Conservation (phyloP, 1,140 invertebrate genomes). For the Trichomalopsis sarcophagae region DNA sequence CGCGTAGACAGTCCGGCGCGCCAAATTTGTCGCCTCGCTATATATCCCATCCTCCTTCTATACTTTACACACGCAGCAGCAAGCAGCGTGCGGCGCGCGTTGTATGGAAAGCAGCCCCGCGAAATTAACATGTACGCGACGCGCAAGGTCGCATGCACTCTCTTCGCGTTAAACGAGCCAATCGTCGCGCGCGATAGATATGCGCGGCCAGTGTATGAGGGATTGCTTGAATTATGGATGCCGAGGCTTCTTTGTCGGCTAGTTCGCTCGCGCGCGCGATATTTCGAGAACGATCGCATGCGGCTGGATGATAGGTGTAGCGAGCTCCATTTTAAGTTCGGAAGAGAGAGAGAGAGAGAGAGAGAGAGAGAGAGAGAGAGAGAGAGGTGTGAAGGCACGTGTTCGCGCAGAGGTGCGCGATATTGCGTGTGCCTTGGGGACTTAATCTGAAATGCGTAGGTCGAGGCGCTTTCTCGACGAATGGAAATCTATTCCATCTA, state of each 20-base stretch:
- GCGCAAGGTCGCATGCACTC: constrained; percentile 5
- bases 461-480: no score
- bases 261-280: background rate
- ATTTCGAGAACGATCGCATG: background rate
- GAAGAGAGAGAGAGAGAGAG: background rate
- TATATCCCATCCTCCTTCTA: no score
- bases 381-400: no score
- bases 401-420: no score
- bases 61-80: constrained; percentile 6
- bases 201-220: no score
- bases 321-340: constrained; percentile 9
- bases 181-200: background rate
- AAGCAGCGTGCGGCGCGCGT: background rate
- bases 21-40: no score
- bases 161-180: background rate
- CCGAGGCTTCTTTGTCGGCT: constrained; percentile 26
- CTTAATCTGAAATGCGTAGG: no score
- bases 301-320: background rate
- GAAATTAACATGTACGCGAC: constrained; percentile 26
- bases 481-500: no score
- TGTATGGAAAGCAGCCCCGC: constrained; percentile 19
- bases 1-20: no score
- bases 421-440: no score
- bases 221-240: constrained; percentile 45
- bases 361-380: no score